phyloP scores from a whole-genome alignment of 2,797 vertebrate species.

The Glyptemys insculpta region DNA sequence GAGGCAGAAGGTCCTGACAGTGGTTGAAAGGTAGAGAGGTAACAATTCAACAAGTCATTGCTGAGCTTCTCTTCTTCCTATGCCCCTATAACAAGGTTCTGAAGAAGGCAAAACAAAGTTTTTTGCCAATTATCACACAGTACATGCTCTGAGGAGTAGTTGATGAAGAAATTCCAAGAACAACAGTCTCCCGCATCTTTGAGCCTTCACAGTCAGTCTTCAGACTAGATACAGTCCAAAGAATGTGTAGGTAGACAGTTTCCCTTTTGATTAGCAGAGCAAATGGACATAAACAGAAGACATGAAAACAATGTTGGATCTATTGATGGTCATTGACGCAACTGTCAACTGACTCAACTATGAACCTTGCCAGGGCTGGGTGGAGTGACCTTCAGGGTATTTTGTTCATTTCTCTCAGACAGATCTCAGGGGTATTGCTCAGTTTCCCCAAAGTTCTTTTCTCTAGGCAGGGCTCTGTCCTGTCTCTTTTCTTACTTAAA shows the following conservation, averaged over 20 bases:
- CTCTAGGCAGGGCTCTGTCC: neutral
- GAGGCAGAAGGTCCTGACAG: neutral
- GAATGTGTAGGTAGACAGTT: neutral
- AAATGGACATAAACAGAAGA: neutral
- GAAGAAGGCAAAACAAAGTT: neutral
- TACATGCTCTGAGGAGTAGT: neutral
- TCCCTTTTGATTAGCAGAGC: neutral
- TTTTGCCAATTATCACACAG: neutral
- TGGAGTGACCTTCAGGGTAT: neutral
- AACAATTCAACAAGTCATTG: neutral
- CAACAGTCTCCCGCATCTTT: neutral
- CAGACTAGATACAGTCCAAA: neutral
- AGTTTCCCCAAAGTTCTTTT: neutral
- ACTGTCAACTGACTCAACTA: neutral
- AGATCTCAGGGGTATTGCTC: neutral
- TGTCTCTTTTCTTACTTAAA: neutral
- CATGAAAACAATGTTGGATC: neutral
- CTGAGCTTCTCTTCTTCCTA: neutral
- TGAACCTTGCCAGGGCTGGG: neutral
- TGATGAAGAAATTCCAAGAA: neutral
- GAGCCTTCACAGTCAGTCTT: neutral
- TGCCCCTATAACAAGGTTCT: neutral
- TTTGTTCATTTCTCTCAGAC: neutral
- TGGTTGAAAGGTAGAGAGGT: neutral
- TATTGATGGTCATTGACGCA: neutral